phyloP scores from a whole-genome alignment of 2,113 vertebrate species.

The Dromaius novaehollandiae region DNA sequence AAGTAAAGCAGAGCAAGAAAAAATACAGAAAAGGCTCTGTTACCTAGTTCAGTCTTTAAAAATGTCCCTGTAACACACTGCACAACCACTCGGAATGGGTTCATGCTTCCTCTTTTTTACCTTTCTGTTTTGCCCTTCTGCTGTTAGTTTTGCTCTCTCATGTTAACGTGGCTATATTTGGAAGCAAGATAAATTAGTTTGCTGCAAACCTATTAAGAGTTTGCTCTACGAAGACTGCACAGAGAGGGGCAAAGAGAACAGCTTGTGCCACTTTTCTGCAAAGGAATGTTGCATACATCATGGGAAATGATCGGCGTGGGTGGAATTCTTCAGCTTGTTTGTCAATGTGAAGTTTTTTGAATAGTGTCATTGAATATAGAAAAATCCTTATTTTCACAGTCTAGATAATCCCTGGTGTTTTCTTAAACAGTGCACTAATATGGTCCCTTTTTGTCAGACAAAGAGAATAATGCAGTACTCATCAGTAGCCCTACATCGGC shows the following conservation, averaged over 20 bases:
- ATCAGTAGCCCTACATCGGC: not conserved
- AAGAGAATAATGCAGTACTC: not conserved
- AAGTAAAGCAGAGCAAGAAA: not conserved
- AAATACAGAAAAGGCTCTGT: not conserved
- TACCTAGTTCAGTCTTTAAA: not conserved
- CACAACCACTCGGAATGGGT: not conserved
- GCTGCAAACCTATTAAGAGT: slow-evolving; percentile 8
- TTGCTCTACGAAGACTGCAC: not conserved
- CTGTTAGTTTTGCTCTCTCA: not conserved
- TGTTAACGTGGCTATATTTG: not conserved
- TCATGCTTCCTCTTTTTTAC: not conserved
- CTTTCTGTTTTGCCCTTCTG: slow-evolving; percentile 36
- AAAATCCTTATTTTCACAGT: slow-evolving; percentile 44
- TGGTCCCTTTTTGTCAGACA: slow-evolving; percentile 13
- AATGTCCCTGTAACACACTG: not conserved
- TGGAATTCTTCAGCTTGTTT: slow-evolving; percentile 58
- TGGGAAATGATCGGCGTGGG: slow-evolving; percentile 1
- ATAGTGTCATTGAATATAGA: slow-evolving; percentile 26
- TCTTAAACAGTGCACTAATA: slow-evolving; percentile 35
- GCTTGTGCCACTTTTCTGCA: slow-evolving; percentile 42
- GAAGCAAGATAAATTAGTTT: not conserved
- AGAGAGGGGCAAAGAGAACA: slow-evolving; percentile 33
- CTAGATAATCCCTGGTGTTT: slow-evolving; percentile 23
- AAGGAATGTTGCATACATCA: slow-evolving; percentile 33
- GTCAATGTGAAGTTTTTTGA: slow-evolving; percentile 32